Percentiles rank a stretch among this genome's conserved stretches.
Conservation (phyloP, 2,113 vertebrate genomes). For the Anoura caudifer region DNA sequence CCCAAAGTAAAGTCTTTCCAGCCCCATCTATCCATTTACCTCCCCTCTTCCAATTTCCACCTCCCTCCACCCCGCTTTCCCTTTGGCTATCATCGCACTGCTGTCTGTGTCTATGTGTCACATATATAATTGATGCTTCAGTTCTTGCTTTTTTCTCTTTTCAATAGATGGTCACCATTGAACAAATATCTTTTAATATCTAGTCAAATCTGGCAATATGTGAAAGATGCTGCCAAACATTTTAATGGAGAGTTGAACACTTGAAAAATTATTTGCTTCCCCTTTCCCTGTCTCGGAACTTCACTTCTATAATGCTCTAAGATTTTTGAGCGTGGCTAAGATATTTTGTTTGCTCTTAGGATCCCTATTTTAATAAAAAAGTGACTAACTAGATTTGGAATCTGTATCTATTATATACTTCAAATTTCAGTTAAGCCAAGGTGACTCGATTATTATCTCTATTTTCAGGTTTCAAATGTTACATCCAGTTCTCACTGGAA, state of each 20-base stretch:
- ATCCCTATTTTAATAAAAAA: background rate
- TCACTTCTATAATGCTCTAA: background rate
- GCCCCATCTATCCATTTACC: background rate
- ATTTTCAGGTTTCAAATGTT: background rate
- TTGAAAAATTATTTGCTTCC: background rate
- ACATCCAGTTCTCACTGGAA: background rate
- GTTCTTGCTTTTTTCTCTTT: background rate
- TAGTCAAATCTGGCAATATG: background rate
- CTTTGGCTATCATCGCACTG: background rate
- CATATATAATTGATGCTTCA: background rate
- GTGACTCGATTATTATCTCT: background rate
- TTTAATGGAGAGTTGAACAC: background rate
- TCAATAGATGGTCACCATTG: background rate
- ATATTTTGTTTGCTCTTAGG: background rate
- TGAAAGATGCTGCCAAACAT: background rate
- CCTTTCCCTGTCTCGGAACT: background rate
- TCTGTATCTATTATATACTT: background rate
- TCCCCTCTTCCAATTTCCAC: background rate
- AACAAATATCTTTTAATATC: background rate
- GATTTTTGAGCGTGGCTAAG: background rate
- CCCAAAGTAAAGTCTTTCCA: background rate
- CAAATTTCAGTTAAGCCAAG: background rate
- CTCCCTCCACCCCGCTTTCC: background rate
- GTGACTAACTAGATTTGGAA: background rate
- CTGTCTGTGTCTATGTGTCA: background rate